Evolutionary conservation across 2,888 invertebrate genomes (phyloP), one percentile per base, ranked within the genome.

Genomic region (Sycophila texana): DNA sequence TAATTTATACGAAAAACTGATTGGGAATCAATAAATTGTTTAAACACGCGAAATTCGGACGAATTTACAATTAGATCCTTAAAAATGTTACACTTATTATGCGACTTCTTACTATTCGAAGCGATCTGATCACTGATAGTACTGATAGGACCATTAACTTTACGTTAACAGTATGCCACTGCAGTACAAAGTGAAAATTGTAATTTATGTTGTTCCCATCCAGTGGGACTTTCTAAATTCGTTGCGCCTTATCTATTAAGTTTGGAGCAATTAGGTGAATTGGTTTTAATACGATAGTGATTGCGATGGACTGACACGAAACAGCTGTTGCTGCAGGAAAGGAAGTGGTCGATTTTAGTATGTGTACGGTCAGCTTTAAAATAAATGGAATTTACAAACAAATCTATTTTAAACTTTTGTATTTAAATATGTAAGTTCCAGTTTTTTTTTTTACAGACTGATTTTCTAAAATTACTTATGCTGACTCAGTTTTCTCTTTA

Each of bases 221-320:
- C 14, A 26, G 7, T 65, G 57, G 57, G 30, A 20, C 49, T 30
- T n/a, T 18, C 57, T 61, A 55, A 74, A 74, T 74, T 74, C 66
- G 66, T 57, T 60, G 53, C 22, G 67, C 20, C 20, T 51, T 68
- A 68, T 75, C 68, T 53, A 20, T 39, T 68, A 60, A 67, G 57
- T 67, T 60, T 22, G 53, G 22, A 18, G 20, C 68, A 70, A 76
- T 76, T 70, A 76, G 55, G 12, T 61, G 53, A 70, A 70, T 68
- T 68, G 75, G 16, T 68, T 61, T 60, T 53, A 61, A 70, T 47
- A 47, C 53, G n/a, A 30, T 12, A 13, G 53, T 58, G 68, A 68
- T 63, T 55, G 68, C 22, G 68, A 61, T 4, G 39, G 10, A 55
- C 55, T 55, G 68, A 70, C 61, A n/a, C 10, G 53, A 47, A 76